Base-by-base conservation (phyloP, 1,140 invertebrate genomes). In the Homalodisca vitripennis region DNA sequence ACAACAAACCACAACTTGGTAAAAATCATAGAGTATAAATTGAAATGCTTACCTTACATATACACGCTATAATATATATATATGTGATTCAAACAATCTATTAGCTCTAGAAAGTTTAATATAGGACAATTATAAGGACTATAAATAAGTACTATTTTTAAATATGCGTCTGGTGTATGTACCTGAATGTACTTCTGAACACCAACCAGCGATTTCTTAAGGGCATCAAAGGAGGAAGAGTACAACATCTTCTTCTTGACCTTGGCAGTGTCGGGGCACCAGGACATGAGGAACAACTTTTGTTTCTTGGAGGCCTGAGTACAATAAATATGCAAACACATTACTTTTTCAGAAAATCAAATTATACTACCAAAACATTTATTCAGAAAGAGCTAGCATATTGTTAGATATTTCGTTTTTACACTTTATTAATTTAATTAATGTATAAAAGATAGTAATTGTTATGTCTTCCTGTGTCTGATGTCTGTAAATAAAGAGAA, bases 181-280 rank as follows among this genome's bases (percentile, higher is more conserved):
- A 83, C 87, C 80, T 98, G 96, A 81, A 98, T 94, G 84, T 96
- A 97, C 84, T 97, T 97, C 83, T 95, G 94, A 75, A 98, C 92
- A 77, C 96, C 96, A 71, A 95, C 92, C 77, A 98, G 84, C 70
- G 95, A 94, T 80, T 96, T 95, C 84, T 97, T 97, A 75, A 98
- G 84, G 75, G 95, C 95, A 82, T 97, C 94, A 79, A 97, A 98
- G 86, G 93, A 92, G 79, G 26, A 81, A 73, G 96, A 97, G 84
- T 98, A 98, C 86, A 98, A 90, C 95, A 98, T 98, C 90, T 98
- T 98, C 92, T 97, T 97, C 87, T 97, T 98, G 69, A 98, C 92
- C 82, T 94, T 95, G 76, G 95, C 94, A 79, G 91, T 94, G 82
- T 98, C 95, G 30, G 96, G 97, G 86, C 94, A 97, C 94, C 93